Conservation (phyloP, 2,888 invertebrate genomes). For the Ferrisia virgata region DNA sequence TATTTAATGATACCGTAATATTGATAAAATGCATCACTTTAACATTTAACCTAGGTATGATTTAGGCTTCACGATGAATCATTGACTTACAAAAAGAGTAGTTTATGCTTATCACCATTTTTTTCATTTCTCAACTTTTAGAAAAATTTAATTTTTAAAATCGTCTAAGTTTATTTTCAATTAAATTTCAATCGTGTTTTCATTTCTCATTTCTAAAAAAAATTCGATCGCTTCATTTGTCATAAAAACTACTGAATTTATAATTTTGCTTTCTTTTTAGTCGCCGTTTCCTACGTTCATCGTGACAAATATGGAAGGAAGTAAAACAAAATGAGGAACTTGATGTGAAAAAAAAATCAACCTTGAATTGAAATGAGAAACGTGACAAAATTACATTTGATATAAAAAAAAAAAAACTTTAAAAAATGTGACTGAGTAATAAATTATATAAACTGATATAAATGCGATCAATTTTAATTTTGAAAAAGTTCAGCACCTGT, state of each 20-base stretch:
- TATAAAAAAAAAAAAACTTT: not conserved
- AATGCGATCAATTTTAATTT: not conserved
- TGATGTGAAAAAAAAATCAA: not conserved
- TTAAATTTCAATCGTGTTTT: no score
- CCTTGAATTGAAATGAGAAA: not conserved
- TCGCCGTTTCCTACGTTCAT: not conserved
- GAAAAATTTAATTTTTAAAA: no score
- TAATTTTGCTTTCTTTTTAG: not conserved
- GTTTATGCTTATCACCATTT: no score
- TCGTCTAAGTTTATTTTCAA: no score
- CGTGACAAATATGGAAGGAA: not conserved
- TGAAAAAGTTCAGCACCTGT: not conserved
- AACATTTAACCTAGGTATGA: no score
- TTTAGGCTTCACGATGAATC: no score
- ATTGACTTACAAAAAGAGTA: no score
- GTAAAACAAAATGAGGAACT: not conserved
- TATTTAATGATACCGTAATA: no score
- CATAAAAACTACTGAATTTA: not conserved
- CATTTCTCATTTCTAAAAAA: no score
- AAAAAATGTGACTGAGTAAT: not conserved
- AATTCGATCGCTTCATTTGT: no score
- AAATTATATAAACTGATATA: not conserved
- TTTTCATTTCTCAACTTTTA: no score
- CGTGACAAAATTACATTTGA: not conserved
- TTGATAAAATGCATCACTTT: no score